Evolutionary conservation across 1,140 invertebrate species (phyloP), one percentile per base, ranked within the genome.

Genomic region (Temnothorax longispinosus): DNA sequence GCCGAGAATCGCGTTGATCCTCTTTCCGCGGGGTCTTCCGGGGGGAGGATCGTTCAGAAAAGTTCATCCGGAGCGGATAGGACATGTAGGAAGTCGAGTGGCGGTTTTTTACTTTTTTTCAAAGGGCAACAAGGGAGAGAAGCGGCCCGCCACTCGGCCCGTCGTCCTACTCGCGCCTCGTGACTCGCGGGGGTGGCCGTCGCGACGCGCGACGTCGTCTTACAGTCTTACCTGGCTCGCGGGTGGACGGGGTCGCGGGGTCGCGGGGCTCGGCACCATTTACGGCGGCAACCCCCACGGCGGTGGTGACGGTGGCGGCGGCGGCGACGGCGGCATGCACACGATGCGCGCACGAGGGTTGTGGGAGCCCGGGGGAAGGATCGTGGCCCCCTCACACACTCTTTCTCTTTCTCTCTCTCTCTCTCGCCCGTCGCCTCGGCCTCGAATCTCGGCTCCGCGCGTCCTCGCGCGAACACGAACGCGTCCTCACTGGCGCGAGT

Each of bases 391-490:
- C 69, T 52, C 44, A 32, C 67, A 6, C 38, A 5, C 64, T 11
- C 18, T 10, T 10, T 44, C 65, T 41, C 64, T 41, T 5, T 71
- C 67, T 71, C 21, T 47, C 21, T 69, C 18, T 75, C 72, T 54
- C 52, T 75, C 65, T 67, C 75, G 81, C 50, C 84, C 65, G 75
- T 80, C 87, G 87, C 41, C 82, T 89, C 88, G 62, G 81, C 64
- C 81, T 89, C 54, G 56, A 62, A 56, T 85, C 77, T 67, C 85
- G 77, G 41, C 88, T 54, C 76, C 77, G 77, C 89, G 89, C 89
- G 89, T 94, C 93, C 94, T 94, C 91, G 91, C 94, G 93, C 93
- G 92, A 93, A 94, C 94, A 93, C 94, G 94, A 94, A 91, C 94
- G 94, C 94, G 93, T 95, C 91, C 93, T 93, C 93, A 95, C 94